Evolutionary conservation across 2,113 vertebrate species (phyloP).

Genomic region (Acanthisitta chloris): DNA sequence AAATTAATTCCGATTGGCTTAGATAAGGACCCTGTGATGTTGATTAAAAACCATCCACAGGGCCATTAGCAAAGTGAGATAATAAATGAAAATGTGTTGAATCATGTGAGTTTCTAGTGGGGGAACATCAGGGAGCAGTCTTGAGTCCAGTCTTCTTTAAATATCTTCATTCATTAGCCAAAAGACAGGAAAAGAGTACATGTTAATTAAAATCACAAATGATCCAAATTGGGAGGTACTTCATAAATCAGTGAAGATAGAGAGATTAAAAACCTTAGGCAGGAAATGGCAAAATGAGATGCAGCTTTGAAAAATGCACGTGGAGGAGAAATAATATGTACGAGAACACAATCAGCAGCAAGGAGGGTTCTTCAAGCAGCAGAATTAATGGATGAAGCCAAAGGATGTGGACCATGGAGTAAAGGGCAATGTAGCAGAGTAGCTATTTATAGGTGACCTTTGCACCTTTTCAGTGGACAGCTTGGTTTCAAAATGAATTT

Average conservation of each 20-base stretch:
- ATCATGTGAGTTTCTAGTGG: neutral
- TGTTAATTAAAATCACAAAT: conserved; percentile 60
- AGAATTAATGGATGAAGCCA: conserved; percentile 8
- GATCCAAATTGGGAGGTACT: conserved; percentile 41
- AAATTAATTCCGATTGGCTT: conserved; percentile 60
- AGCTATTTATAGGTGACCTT: conserved; percentile 25
- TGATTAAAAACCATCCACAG: conserved; percentile 53
- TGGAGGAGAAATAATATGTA: neutral
- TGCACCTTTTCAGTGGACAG: neutral
- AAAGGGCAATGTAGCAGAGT: neutral
- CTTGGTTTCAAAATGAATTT: conserved; percentile 19
- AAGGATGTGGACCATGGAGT: neutral
- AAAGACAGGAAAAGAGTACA: conserved; percentile 14
- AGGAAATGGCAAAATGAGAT: conserved; percentile 53
- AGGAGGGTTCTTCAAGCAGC: neutral
- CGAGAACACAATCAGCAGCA: neutral
- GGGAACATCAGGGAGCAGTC: conserved; percentile 17
- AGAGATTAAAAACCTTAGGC: conserved; percentile 20
- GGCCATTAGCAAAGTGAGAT: conserved; percentile 19
- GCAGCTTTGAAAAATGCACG: neutral
- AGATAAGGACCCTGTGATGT: conserved; percentile 21
- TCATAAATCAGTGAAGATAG: conserved; percentile 35
- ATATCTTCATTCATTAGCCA: conserved; percentile 55
- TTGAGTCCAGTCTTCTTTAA: conserved; percentile 35
- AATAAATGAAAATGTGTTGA: conserved; percentile 21